Base-by-base conservation (phyloP, 1,140 invertebrate genomes). In the Cyclina sinensis region DNA sequence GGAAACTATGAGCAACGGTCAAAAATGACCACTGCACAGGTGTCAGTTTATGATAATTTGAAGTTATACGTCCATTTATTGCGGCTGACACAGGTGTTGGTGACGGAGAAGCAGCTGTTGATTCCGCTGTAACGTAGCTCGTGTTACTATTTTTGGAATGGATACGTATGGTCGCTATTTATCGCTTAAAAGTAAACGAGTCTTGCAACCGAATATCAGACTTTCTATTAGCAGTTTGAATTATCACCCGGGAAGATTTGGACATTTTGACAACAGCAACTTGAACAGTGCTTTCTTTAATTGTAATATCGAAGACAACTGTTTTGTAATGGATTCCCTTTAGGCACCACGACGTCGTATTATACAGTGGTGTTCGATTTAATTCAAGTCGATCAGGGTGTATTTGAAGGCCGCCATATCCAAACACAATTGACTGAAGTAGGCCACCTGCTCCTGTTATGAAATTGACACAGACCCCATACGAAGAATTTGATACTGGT, bases 371-470 rank as follows among this genome's bases (percentile, higher is more conserved):
- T 48, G 80, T 80, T 0, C 88, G 81, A 37, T 91, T 84, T 1
- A 92, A 24, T n/a, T 79, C 81, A 27, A 93, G 78, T 1, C 86
- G 51, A 14, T 92, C 82, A 5, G 54, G 18, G 12, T 76, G 73
- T 21, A 93, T 73, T 24, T 95, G 89, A 18, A 95, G 21, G 43
- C 95, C 95, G 7, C 91, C 95, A 90, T 95, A 96, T 11, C 95
- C 95, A 86, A 94, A 95, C 0, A 96, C 48, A 16, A 96, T 80
- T 0, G 93, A 88, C 83, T 96, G 95, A 0, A 96, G 91, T 62
- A 95, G 95, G 27, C 95, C 95, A 4, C 95, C 95, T 87, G 94
- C 93, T 73, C 95, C 95, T 18, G 95, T 96, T 37, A 95, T 95
- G 80, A 96, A 96, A 78, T 96, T 96, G 14, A 95, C 92, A 70